These are phyloP conservation scores for Cyaniris semiargus DNA, from an alignment of 2,888 invertebrate genomes.

Conservation along the genomic window DNA sequence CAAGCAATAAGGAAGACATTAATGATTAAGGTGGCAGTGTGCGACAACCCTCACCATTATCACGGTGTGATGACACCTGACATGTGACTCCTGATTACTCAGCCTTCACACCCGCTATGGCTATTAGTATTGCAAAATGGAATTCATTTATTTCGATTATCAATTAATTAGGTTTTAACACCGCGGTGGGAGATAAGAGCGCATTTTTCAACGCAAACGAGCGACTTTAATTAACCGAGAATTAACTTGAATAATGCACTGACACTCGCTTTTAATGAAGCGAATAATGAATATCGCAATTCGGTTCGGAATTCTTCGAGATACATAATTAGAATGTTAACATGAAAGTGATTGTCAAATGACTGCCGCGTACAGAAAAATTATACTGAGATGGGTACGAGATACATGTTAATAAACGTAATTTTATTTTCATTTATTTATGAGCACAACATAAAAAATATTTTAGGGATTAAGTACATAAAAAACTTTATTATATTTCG, in stretches of 20 bases:
- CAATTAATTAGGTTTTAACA: slow-evolving; percentile 75
- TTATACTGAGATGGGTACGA: neutral
- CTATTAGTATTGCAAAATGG: slow-evolving; percentile 60
- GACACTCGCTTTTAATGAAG: slow-evolving; percentile 59
- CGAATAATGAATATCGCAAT: slow-evolving; percentile 48
- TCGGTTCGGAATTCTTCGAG: slow-evolving; percentile 13
- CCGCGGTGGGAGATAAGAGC: slow-evolving; percentile 63
- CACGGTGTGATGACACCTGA: slow-evolving; percentile 65
- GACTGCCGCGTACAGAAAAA: neutral
- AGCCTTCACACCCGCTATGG: slow-evolving; percentile 58
- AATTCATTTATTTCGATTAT: slow-evolving; percentile 66
- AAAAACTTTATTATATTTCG: no score
- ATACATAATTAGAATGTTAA: slow-evolving; percentile 27
- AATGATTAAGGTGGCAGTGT: neutral
- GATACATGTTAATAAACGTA: neutral
- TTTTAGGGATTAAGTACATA: no score
- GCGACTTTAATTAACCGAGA: slow-evolving; percentile 62
- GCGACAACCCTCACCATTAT: slow-evolving; percentile 50
- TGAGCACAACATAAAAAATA: no score
- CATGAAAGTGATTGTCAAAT: slow-evolving; percentile 11
- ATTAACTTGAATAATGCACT: slow-evolving; percentile 68
- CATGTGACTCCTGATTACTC: slow-evolving; percentile 69
- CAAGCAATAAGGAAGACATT: neutral
- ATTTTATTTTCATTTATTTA: no score
- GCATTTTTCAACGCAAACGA: slow-evolving; percentile 53